These are phyloP conservation scores for Zygothrica quintamaculata DNA, from an alignment of 2,888 invertebrate species.

Conservation along the genomic window DNA sequence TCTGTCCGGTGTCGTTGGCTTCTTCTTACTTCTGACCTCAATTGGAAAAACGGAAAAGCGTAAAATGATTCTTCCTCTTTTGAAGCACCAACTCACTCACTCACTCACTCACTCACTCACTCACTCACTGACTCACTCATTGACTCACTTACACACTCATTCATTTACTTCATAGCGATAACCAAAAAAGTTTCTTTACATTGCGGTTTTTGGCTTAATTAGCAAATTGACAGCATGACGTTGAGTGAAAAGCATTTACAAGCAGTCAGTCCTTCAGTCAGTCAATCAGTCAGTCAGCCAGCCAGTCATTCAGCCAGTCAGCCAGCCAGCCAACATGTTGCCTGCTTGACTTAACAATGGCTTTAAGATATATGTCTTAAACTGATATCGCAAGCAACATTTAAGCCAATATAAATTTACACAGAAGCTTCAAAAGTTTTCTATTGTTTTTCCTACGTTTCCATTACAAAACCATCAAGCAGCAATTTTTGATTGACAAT, in stretches of 20 bases:
- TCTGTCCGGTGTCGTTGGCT: conserved; percentile 40
- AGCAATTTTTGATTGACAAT: too few species aligned
- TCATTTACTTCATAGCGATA: not conserved
- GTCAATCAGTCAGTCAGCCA: too few species aligned
- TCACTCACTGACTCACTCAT: not conserved
- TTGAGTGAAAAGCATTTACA: conserved; percentile 51
- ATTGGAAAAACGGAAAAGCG: conserved; percentile 32
- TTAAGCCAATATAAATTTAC: too few species aligned
- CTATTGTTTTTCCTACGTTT: too few species aligned
- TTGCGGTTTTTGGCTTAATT: conserved; percentile 60
- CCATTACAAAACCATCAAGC: too few species aligned
- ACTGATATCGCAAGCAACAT: conserved; percentile 16
- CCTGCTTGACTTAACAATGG: conserved; percentile 23
- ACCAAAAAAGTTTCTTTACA: conserved; percentile 51
- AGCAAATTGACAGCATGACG: conserved; percentile 65
- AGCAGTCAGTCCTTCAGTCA: too few species aligned
- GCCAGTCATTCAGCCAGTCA: too few species aligned
- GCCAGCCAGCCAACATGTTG: not conserved
- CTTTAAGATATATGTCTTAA: conserved; percentile 12
- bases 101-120: not conserved
- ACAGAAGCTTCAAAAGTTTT: too few species aligned
- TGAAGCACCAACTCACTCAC: not conserved
- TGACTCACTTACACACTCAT: not conserved
- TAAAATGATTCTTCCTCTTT: not conserved
- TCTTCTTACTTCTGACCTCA: conserved; percentile 52